Base-by-base conservation (phyloP, 2,888 invertebrate genomes). In the Hydrotaea cyrtoneurina region DNA sequence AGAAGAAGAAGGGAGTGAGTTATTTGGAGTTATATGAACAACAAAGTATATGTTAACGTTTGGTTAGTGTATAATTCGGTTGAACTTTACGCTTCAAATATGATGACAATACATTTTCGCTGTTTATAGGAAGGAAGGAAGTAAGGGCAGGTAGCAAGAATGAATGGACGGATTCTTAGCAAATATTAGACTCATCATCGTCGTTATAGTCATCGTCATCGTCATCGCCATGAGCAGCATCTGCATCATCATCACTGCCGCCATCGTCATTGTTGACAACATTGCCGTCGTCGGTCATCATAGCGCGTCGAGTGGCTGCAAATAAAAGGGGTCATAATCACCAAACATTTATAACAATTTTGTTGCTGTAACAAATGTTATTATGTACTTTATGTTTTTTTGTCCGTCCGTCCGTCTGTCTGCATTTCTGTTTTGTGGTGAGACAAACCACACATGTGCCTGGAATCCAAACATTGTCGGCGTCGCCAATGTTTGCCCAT, bases 81-180 rank as follows among this genome's bases (percentile, higher is more conserved):
- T 85, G 82, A 79, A 77, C 79, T 85, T 77, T 79, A 85, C 79
- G 85, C 85, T 85, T 79, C 76, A 82, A 77, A 82, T 69, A 69
- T 77, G 36, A 77, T 83, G 77, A 50, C 26, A 72, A 76, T 50
- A 43, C 66, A 19, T 66, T 66, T 66, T 43, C 66, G 8, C 5
- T 23, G 57, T 57, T 1, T 15, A 8, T 13, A 76, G 75, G 72
- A 79, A 83, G 75, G 72, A 83, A 75, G 80, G 31, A 71, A 17
- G 66, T n/a, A n/a, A n/a, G n/a, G n/a, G n/a, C n/a, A n/a, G n/a
- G n/a, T n/a, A n/a, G 43, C 23, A n/a, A 17, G 59, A 13, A 17
- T 26, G 17, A 15, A 0, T 59, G n/a, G 26, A n/a, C 26, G 71
- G 57, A 77, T 74, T 79, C 69, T 73, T 77, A 53, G 75, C 76